A percentile compares a stretch with the other conserved stretches of the same genome.
These are phyloP conservation scores for Ispidina picta DNA, from an alignment of 2,797 vertebrate genomes.

Conservation along the genomic window DNA sequence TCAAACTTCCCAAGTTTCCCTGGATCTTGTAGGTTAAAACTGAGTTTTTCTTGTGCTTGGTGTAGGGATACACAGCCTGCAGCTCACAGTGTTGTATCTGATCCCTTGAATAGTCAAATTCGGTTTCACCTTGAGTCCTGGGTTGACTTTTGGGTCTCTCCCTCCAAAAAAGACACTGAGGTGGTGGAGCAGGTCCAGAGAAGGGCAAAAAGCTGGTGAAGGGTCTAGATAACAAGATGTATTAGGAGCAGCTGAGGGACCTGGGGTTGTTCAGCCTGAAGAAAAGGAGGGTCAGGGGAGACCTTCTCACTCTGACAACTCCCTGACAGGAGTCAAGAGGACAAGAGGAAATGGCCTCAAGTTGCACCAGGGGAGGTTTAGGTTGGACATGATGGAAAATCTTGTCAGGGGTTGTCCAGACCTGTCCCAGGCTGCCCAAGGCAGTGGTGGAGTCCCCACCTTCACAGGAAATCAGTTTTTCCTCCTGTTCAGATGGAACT, in stretches of 20 bases:
- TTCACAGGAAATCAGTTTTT: no score
- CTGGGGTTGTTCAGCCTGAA: not conserved
- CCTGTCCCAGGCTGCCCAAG: not conserved
- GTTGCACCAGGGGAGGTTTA: not conserved
- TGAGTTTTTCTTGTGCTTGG: not conserved
- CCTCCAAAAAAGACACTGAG: not conserved
- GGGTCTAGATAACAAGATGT: not conserved
- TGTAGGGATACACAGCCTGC: not conserved
- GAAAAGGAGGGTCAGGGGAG: not conserved
- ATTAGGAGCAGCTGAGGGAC: not conserved
- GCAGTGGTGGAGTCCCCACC: not conserved
- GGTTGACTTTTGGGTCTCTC: not conserved
- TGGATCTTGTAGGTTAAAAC: not conserved
- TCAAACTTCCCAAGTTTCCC: not conserved
- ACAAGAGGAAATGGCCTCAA: not conserved
- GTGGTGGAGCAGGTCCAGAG: not conserved
- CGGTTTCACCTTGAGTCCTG: not conserved
- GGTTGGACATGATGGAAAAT: not conserved
- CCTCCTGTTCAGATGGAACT: no score
- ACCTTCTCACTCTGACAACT: not conserved
- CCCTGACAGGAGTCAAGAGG: not conserved
- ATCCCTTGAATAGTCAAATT: not conserved
- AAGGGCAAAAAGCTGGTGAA: not conserved
- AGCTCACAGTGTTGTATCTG: not conserved
- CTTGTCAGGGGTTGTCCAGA: not conserved